Percentiles rank a stretch among this genome's conserved stretches.
Conservation (phyloP, 2,888 invertebrate genomes). For the Gastrophysa polygoni region DNA sequence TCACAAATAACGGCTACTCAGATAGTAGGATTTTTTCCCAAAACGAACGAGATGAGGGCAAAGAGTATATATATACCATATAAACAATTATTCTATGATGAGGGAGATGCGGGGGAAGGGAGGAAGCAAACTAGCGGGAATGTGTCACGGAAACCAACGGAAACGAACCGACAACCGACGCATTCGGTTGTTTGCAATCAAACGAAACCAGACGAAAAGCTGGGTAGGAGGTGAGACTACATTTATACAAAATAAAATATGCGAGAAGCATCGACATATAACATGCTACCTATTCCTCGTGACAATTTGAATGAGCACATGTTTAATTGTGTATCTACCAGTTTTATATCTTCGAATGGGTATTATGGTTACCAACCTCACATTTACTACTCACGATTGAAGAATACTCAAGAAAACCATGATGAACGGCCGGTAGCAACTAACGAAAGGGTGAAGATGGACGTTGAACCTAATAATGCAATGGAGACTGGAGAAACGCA, state of each 20-base stretch:
- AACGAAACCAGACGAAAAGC: not conserved
- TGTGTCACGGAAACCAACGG: not conserved
- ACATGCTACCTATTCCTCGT: slow-evolving; percentile 5
- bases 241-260: not conserved
- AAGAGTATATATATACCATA: too few species aligned
- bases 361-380: slow-evolving; percentile 47
- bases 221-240: not conserved
- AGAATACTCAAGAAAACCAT: not conserved
- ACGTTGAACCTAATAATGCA: slow-evolving; percentile 13
- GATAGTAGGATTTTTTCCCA: too few species aligned
- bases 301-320: not conserved
- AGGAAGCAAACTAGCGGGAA: slow-evolving; percentile 8
- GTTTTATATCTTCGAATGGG: slow-evolving; percentile 40
- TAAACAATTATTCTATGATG: too few species aligned
- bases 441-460: slow-evolving; percentile 20
- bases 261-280: slow-evolving; percentile 6
- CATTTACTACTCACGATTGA: slow-evolving; percentile 18
- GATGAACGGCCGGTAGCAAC: not conserved
- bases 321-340: slow-evolving; percentile 4
- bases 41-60: too few species aligned
- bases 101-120: not conserved
- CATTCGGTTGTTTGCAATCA: slow-evolving; percentile 3
- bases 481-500: not conserved
- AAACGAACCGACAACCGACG: not conserved
- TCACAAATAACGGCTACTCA: too few species aligned